Percentiles rank a stretch among this genome's conserved stretches.
Evolutionary conservation across 2,797 vertebrate genomes (phyloP).

Genomic region (Xiphophorus birchmanni): DNA sequence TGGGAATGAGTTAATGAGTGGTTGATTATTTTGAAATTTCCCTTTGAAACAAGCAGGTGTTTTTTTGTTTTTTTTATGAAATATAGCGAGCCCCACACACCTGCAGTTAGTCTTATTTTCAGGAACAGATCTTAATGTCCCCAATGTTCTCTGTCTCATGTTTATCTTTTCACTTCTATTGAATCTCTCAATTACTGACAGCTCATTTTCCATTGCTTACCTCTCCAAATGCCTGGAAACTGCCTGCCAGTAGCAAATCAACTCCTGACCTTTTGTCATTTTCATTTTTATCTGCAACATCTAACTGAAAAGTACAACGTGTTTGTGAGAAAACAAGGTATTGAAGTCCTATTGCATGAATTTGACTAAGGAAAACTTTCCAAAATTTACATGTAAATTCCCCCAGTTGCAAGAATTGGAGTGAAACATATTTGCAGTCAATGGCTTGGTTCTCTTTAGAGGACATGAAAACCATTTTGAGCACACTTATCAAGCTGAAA

Average conservation of each 20-base stretch:
- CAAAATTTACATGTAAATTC: neutral
- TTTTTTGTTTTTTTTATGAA: too few species aligned
- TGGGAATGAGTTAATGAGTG: neutral
- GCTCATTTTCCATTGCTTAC: neutral
- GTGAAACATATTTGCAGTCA: neutral
- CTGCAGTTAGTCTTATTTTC: neutral
- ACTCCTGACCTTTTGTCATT: neutral
- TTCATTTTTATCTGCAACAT: neutral
- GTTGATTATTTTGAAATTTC: neutral
- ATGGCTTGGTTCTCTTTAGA: neutral
- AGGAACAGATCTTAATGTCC: neutral
- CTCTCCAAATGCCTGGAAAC: neutral
- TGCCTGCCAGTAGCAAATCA: too few species aligned
- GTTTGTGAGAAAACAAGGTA: neutral
- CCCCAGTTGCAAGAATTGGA: neutral
- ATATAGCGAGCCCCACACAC: too few species aligned
- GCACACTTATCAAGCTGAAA: constrained; percentile 17
- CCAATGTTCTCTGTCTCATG: neutral
- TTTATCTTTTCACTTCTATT: neutral
- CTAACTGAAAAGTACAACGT: neutral
- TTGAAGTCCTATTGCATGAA: neutral
- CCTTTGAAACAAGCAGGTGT: neutral
- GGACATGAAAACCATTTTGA: neutral
- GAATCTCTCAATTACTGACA: neutral
- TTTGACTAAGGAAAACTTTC: neutral